Conservation (phyloP, 2,113 vertebrate genomes). For the Oreocharis arfaki region DNA sequence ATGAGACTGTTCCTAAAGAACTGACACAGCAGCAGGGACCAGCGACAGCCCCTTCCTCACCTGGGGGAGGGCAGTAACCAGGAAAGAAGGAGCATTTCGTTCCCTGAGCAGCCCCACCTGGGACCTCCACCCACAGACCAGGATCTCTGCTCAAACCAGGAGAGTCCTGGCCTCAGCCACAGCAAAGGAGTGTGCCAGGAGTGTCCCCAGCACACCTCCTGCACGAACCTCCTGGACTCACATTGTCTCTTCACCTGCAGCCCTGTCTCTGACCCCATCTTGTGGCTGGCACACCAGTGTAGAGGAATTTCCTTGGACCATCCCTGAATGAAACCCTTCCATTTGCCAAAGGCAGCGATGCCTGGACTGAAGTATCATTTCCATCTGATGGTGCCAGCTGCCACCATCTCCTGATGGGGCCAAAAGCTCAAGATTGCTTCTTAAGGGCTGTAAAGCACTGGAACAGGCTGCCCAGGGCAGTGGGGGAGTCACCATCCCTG, state of each 20-base stretch:
- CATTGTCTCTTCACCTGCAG: background rate
- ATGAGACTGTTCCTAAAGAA: background rate
- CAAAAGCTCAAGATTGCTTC: background rate
- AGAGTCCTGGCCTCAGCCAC: background rate
- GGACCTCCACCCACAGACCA: background rate
- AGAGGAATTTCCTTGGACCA: background rate
- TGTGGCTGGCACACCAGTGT: background rate
- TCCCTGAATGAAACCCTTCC: background rate
- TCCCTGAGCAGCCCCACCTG: background rate
- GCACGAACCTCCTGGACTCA: background rate
- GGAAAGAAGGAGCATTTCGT: background rate
- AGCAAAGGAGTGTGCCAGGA: background rate
- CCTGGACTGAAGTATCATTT: background rate
- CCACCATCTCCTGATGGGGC: background rate
- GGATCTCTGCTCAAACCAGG: background rate
- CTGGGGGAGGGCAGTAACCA: background rate
- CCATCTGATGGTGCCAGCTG: too few species aligned
- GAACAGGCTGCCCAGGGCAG: background rate
- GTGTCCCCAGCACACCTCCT: background rate
- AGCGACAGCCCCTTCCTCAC: background rate
- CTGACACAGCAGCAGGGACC: background rate
- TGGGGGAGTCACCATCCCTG: background rate
- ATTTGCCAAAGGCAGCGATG: background rate
- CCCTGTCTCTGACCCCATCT: background rate
- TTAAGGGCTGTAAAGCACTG: background rate